Conservation (phyloP, 2,888 invertebrate species). For the Allolobophora icterica region DNA sequence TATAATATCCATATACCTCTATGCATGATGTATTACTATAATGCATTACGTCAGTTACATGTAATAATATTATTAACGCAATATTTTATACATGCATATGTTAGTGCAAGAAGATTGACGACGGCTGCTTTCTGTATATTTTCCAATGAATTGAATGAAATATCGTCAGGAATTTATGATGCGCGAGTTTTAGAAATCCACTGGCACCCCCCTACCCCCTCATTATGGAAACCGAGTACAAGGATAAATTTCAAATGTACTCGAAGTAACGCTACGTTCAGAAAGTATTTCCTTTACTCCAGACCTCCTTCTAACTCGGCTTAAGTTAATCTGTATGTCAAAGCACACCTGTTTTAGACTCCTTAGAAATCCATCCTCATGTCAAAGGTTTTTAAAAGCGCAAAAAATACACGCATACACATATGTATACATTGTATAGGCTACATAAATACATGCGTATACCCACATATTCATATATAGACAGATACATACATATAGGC, state of each 20-base stretch:
- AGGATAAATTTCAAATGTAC: background rate
- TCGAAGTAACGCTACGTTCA: background rate
- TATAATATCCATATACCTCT: too few relatives aligned
- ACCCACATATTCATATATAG: background rate
- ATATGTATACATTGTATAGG: too few relatives aligned
- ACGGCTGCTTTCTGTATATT: background rate
- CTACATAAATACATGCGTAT: too few relatives aligned
- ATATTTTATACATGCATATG: too few relatives aligned
- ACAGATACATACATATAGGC: background rate
- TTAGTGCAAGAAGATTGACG: too few relatives aligned
- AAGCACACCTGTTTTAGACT: background rate
- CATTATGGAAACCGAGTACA: too few relatives aligned
- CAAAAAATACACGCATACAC: background rate
- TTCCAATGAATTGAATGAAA: background rate
- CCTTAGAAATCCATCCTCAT: background rate
- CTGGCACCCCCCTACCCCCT: too few relatives aligned
- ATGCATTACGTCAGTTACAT: too few relatives aligned
- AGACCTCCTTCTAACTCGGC: background rate
- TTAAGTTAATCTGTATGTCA: background rate
- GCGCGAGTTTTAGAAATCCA: background rate
- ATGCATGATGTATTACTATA: too few relatives aligned
- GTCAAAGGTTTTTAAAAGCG: background rate
- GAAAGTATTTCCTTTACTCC: background rate
- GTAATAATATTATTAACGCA: too few relatives aligned
- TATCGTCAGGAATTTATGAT: background rate